Evolutionary conservation across 2,888 invertebrate genomes (phyloP), one percentile per base, ranked within the genome.

Genomic region (Liodrosophila aerea): DNA sequence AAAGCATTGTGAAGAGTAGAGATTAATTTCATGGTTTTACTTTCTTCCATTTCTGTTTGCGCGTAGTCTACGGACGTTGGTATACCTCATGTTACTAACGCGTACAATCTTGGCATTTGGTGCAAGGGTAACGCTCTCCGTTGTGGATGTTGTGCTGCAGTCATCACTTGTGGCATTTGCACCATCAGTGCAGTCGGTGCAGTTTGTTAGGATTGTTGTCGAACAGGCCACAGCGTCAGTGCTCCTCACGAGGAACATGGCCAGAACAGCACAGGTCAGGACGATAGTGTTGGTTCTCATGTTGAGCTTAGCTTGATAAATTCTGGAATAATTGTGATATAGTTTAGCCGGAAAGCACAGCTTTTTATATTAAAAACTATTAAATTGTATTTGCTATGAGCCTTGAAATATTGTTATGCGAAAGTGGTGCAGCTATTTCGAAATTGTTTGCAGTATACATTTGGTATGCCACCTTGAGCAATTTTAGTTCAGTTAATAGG

Each of bases 191-290:
- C 64, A 64, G 13, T 64, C 47, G 5, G 67, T 58, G 7, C 64
- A 64, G 5, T 40, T 16, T 11, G 47, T 45, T 2, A 36, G 2
- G n/a, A 58, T 43, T 5, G 60, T 60, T 5, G 53, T 2, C 0
- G 53, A 46, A 11, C 66, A 66, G 40, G 50, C 61, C 1, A 67
- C 68, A 1, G 50, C 60, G 39, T 58, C 58, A 37, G 22, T 45
- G 30, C 43, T 37, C 30, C 30, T 47, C 3, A 60, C 43, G 16
- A 53, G 33, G 11, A 41, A 47, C 7, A 33, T 30, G 53, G 46
- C 50, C 36, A 69, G 9, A 11, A 69, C 1, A 30, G 40, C 50
- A 7, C 45, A 57, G 33, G 39, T 36, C 4, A 69, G 33, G 1
- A 61, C 0, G 5, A 69, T 45, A 22, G 51, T 54, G 8, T 3